A percentile compares a stretch with the other conserved stretches of the same genome.
These are phyloP conservation scores for Crotalus tigris DNA, from an alignment of 2,113 vertebrate species.

Conservation along the genomic window DNA sequence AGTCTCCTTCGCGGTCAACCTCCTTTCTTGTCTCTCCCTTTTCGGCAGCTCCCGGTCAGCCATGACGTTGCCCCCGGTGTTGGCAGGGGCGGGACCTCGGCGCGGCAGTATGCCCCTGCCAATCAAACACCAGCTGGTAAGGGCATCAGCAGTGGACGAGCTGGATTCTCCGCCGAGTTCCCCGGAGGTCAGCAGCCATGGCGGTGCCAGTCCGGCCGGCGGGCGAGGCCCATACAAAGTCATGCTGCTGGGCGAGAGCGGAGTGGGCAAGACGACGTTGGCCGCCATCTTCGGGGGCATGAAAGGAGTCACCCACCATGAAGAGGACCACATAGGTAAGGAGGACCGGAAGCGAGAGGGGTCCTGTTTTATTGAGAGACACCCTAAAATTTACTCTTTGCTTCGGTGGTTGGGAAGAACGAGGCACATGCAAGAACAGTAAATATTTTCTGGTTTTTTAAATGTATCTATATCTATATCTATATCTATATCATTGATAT, in stretches of 20 bases:
- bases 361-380: background rate
- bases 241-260: slow-evolving; percentile 84
- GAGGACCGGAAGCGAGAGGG: slow-evolving; percentile 12
- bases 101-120: slow-evolving; percentile 87
- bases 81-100: slow-evolving; percentile 67
- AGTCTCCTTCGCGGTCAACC: background rate
- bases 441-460: no score
- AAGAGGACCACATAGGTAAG: slow-evolving; percentile 64
- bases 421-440: background rate
- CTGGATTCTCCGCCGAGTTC: slow-evolving; percentile 79
- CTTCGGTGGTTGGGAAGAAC: background rate
- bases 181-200: slow-evolving; percentile 68
- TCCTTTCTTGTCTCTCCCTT: background rate
- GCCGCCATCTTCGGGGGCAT: slow-evolving; percentile 81
- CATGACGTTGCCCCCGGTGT: slow-evolving; percentile 47
- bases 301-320: slow-evolving; percentile 54
- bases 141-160: slow-evolving; percentile 81
- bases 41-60: background rate
- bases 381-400: background rate
- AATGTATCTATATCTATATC: no score
- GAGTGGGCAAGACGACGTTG: slow-evolving; percentile 86
- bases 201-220: slow-evolving; percentile 36
- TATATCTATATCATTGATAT: no score
- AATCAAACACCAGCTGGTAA: slow-evolving; percentile 81
- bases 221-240: slow-evolving; percentile 62